Evolutionary conservation across 2,888 invertebrate species (phyloP).

Genomic region (Toxonevra muliebris): DNA sequence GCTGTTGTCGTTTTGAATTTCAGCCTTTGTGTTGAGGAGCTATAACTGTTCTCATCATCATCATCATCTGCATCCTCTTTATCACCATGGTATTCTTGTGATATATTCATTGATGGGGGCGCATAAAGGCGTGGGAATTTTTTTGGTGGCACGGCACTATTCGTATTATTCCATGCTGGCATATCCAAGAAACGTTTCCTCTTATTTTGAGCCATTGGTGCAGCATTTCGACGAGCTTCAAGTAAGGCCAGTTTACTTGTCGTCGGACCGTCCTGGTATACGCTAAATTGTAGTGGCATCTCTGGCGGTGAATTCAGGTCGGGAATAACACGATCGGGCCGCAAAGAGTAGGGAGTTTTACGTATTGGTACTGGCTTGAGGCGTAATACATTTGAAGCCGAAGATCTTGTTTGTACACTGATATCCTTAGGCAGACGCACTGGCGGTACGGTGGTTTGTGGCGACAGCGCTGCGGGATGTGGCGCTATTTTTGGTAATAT

Average conservation of each 20-base stretch:
- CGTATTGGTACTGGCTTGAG: conserved; percentile 52
- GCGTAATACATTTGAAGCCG: conserved; percentile 28
- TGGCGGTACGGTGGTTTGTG: background rate
- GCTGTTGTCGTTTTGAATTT: background rate
- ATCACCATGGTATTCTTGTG: background rate
- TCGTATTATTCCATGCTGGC: background rate
- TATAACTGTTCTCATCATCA: conserved; percentile 28
- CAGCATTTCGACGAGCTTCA: conserved; percentile 7
- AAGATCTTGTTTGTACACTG: conserved; percentile 40
- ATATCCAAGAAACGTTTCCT: background rate
- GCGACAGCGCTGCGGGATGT: background rate
- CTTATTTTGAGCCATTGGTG: background rate
- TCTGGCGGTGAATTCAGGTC: conserved; percentile 53
- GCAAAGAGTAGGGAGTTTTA: conserved; percentile 52
- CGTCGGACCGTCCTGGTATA: conserved; percentile 38
- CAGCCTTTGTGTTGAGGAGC: conserved; percentile 3
- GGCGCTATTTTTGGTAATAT: conserved; percentile 12
- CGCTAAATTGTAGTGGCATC: conserved; percentile 34
- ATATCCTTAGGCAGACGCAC: conserved; percentile 43
- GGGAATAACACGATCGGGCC: conserved; percentile 54
- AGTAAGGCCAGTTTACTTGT: conserved; percentile 45
- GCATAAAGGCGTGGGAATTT: background rate
- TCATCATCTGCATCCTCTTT: conserved; percentile 13
- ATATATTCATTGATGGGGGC: background rate
- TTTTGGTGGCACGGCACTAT: background rate